Evolutionary conservation across 2,888 invertebrate genomes (phyloP).

Genomic region (Marasmarcha lunaedactyla): DNA sequence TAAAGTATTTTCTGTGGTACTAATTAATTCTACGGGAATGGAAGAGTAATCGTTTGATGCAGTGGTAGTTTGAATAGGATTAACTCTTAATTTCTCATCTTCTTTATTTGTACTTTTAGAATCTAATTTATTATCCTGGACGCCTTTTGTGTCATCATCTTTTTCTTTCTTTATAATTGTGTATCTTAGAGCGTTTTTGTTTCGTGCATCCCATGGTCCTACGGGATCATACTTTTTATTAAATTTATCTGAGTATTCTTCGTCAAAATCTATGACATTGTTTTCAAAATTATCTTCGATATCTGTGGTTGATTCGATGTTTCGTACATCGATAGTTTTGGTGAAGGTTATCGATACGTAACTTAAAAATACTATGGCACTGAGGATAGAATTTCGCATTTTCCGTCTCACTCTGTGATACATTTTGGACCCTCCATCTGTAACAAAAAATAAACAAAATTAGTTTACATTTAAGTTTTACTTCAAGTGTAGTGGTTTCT

Average conservation of each 20-base stretch:
- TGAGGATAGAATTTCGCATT: constrained; percentile 33
- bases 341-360: constrained; percentile 21
- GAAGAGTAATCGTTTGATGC: constrained; percentile 40
- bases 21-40: constrained; percentile 52
- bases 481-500: too few species aligned
- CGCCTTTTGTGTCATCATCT: constrained; percentile 16
- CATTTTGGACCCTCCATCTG: constrained; percentile 46
- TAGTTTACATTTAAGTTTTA: too few species aligned
- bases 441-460: too few species aligned
- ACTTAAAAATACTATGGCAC: constrained; percentile 38
- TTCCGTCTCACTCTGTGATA: constrained; percentile 46
- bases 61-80: constrained; percentile 20
- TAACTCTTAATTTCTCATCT: constrained; percentile 14
- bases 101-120: constrained; percentile 13
- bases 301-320: constrained; percentile 18
- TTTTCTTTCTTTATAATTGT: constrained; percentile 31
- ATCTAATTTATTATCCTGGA: constrained; percentile 11
- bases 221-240: constrained; percentile 38
- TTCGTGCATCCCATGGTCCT: constrained; percentile 35
- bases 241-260: constrained; percentile 43
- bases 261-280: constrained; percentile 55
- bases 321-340: constrained; percentile 30
- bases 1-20: constrained; percentile 43
- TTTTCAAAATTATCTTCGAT: constrained; percentile 38
- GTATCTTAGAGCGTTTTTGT: constrained; percentile 47